A percentile compares a stretch with the other conserved stretches of the same genome.
Evolutionary conservation across 2,113 vertebrate species (phyloP).

Genomic region (Leucopsar rothschildi): DNA sequence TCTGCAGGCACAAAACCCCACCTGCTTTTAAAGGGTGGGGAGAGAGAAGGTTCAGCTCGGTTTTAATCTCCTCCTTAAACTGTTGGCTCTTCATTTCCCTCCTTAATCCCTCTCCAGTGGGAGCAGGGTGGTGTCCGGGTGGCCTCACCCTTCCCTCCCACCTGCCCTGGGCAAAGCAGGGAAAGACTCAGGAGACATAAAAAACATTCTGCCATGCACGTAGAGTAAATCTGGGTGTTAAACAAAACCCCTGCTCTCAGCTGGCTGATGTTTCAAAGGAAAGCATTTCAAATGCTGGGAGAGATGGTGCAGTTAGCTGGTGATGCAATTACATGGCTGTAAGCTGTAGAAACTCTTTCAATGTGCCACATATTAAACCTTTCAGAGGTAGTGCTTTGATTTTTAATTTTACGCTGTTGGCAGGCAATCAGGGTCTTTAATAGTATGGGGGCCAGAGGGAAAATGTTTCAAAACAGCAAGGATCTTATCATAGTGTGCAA

Average conservation of each 20-base stretch:
- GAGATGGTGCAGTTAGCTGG: slow-evolving; percentile 54
- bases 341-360: slow-evolving; percentile 67
- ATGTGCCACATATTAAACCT: slow-evolving; percentile 73
- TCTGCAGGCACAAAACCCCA: background rate
- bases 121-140: fast-evolving
- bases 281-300: slow-evolving; percentile 60
- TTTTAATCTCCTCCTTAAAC: background rate
- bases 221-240: slow-evolving; percentile 23
- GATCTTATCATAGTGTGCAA: slow-evolving; percentile 79
- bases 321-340: slow-evolving; percentile 72
- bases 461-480: slow-evolving; percentile 79
- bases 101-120: background rate
- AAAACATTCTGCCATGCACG: background rate
- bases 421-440: slow-evolving; percentile 78
- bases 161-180: background rate
- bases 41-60: background rate
- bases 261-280: slow-evolving; percentile 70
- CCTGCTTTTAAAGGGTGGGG: background rate
- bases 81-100: background rate
- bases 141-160: background rate
- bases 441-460: slow-evolving; percentile 78
- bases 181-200: background rate
- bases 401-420: slow-evolving; percentile 81
- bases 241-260: slow-evolving; percentile 52
- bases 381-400: slow-evolving; percentile 76